Base-by-base conservation (phyloP, 1,140 invertebrate genomes). In the Condylostylus longicornis region DNA sequence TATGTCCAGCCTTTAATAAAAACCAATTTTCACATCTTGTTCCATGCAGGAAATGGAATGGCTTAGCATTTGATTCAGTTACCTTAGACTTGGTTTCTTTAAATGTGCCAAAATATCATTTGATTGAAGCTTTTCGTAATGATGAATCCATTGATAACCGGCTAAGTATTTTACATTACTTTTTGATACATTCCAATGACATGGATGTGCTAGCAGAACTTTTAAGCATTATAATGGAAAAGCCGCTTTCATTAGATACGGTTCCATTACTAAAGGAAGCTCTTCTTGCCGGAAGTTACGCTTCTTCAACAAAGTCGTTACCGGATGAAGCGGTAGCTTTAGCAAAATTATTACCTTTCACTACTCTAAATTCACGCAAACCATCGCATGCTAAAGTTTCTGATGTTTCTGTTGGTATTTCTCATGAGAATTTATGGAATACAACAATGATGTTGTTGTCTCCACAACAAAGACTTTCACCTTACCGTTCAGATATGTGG, bases 401-500 rank as follows among this genome's bases (percentile, higher is more conserved):
- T 1, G 54, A 61, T 32, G 52, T 61, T 22, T 51, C 23, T 33
- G 57, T 60, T 9, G 58, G 58, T 3, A 38, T 61, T 1, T 61
- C 58, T 0, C 73, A 79, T 47, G 79, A 82, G 53, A 69, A 74
- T 35, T 58, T 85, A 18, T 81, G 78, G 69, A 82, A 83, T 45
- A 80, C 79, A 13, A 74, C 74, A 5, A 82, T 82, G 48, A 83
- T 85, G 74, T 62, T 88, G 14, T 61, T 88, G 18, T 80, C 81
- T 1, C 82, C 81, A 2, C 73, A 82, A 31, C 82, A 86, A 50
- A 67, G 83, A 35, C 64, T 86, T 15, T 70, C 78, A 18, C 81
- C 82, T 33, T 84, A 84, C 55, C 64, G 75, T 37, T 72, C 72
- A 30, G 83, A 88, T 53, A 70, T 83, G 31, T 88, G 82, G 82